Percentiles rank a stretch among this genome's conserved stretches.
These are phyloP conservation scores for Cydia pomonella DNA, from an alignment of 1,140 invertebrate species.

Conservation along the genomic window DNA sequence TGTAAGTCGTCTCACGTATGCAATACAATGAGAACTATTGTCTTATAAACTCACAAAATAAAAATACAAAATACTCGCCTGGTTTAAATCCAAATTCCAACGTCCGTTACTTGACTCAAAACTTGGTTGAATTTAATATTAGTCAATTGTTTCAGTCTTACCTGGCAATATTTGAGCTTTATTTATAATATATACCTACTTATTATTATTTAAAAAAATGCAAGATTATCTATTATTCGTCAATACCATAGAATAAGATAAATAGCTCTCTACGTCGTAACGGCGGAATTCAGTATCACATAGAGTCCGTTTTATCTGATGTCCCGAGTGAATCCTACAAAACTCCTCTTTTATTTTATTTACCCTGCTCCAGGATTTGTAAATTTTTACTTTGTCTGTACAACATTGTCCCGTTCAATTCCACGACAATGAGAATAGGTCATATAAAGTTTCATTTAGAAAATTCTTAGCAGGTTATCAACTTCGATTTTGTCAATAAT, in stretches of 20 bases:
- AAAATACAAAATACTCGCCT: too few relatives aligned
- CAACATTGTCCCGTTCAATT: background rate
- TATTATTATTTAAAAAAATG: too few relatives aligned
- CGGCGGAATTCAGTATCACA: background rate
- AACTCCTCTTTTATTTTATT: background rate
- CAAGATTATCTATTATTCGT: background rate
- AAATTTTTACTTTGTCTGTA: background rate
- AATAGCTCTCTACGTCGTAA: background rate
- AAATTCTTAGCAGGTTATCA: background rate
- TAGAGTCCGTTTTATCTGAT: background rate
- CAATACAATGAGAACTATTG: too few relatives aligned
- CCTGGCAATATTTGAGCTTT: too few relatives aligned
- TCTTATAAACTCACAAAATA: too few relatives aligned
- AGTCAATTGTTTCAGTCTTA: too few relatives aligned
- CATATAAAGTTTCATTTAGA: background rate
- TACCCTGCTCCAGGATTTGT: background rate
- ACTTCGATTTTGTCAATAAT: background rate
- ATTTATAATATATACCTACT: too few relatives aligned
- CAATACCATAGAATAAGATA: background rate
- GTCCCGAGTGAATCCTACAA: background rate
- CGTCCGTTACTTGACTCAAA: too few relatives aligned
- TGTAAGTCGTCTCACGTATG: too few relatives aligned
- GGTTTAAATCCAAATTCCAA: too few relatives aligned
- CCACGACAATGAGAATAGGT: background rate
- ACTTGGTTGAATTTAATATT: too few relatives aligned